A percentile compares a stretch with the other conserved stretches of the same genome.
Conservation (phyloP, 1,140 invertebrate species). For the Microplitis mediator region DNA sequence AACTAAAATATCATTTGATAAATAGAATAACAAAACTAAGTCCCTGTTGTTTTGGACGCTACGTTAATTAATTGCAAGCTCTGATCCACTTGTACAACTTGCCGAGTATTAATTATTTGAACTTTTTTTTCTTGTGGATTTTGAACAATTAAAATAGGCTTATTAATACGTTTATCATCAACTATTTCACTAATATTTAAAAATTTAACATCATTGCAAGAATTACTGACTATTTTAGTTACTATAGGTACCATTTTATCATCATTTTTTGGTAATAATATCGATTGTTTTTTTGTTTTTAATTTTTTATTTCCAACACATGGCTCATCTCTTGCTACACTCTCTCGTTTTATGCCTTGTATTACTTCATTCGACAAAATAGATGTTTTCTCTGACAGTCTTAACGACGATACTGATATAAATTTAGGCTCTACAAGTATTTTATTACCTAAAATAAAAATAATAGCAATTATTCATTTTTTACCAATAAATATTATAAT, state of each 20-base stretch:
- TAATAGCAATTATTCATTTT: not conserved
- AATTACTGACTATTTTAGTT: conserved; percentile 27
- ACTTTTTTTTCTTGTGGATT: conserved; percentile 30
- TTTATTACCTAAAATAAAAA: not conserved
- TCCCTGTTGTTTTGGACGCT: conserved; percentile 39
- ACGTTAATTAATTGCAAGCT: conserved; percentile 42
- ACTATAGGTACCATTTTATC: conserved; percentile 18
- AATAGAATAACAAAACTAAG: not conserved
- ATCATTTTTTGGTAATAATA: conserved; percentile 47
- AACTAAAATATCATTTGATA: not conserved
- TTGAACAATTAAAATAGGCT: conserved; percentile 44
- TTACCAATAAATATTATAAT: too few relatives aligned
- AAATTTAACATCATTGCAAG: conserved; percentile 38
- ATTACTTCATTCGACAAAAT: not conserved
- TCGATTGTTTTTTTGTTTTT: conserved; percentile 36
- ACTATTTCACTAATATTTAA: conserved; percentile 34
- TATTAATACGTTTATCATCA: conserved; percentile 9
- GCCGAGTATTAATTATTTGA: conserved; percentile 24
- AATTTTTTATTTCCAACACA: conserved; percentile 39
- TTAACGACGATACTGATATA: not conserved
- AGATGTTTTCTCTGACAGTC: not conserved
- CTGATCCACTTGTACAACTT: conserved; percentile 46
- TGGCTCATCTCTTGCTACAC: conserved; percentile 14
- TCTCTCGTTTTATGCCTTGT: not conserved
- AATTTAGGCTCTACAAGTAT: not conserved